These are phyloP conservation scores for Gastrophysa polygoni DNA, from an alignment of 2,888 invertebrate genomes.

Conservation along the genomic window DNA sequence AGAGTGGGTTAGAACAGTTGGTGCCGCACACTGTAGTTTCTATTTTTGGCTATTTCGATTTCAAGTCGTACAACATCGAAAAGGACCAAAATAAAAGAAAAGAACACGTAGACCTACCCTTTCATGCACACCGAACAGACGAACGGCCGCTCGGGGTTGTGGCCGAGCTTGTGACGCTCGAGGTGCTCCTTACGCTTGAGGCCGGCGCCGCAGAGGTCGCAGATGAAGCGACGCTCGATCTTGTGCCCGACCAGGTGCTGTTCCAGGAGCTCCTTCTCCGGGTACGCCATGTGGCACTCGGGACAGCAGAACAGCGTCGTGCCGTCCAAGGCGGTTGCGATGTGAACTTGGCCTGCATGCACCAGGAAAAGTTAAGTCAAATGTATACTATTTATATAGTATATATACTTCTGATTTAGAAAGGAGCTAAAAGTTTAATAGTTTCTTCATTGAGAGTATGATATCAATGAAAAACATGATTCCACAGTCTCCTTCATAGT, in stretches of 20 bases:
- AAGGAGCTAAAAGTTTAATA: too few species aligned
- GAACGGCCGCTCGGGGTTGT: constrained; percentile 81
- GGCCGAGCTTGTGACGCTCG: constrained; percentile 78
- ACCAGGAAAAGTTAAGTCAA: too few species aligned
- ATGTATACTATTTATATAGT: too few species aligned
- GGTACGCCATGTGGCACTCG: constrained; percentile 82
- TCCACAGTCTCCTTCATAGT: too few species aligned
- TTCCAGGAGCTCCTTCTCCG: constrained; percentile 79
- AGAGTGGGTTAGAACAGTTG: too few species aligned
- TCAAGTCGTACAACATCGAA: too few species aligned
- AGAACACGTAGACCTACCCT: constrained; percentile 52
- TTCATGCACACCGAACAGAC: constrained; percentile 79
- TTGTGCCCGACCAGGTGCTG: constrained; percentile 78
- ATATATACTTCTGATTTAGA: too few species aligned
- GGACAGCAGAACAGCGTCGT: constrained; percentile 79
- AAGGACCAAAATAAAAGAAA: too few species aligned
- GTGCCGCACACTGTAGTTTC: too few species aligned
- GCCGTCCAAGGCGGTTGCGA: constrained; percentile 76
- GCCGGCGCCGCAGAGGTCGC: constrained; percentile 78
- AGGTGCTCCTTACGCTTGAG: constrained; percentile 80
- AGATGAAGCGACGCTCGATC: constrained; percentile 79
- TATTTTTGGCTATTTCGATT: too few species aligned
- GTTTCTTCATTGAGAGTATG: too few species aligned
- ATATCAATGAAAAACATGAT: too few species aligned
- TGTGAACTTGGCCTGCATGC: constrained; percentile 73